phyloP scores from a whole-genome alignment of 2,113 vertebrate species.

The Tichodroma muraria region DNA sequence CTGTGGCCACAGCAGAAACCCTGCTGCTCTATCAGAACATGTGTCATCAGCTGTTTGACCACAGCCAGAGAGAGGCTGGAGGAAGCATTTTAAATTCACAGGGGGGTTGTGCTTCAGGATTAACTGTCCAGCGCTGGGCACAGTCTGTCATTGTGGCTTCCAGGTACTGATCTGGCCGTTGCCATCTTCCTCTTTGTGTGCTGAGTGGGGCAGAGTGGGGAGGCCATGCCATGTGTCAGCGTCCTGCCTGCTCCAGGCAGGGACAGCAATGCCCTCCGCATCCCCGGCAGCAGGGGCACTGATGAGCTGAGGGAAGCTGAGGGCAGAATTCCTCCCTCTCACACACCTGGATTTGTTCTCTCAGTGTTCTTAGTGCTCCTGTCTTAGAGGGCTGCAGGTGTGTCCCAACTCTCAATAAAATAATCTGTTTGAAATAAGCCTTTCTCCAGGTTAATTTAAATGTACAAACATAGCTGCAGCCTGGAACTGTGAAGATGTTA shows the following conservation, averaged over 20 bases:
- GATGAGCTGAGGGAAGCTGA: background rate
- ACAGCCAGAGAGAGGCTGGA: background rate
- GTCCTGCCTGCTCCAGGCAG: background rate
- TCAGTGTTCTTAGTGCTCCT: background rate
- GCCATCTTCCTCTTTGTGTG: background rate
- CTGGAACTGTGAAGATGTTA: background rate
- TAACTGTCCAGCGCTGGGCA: background rate
- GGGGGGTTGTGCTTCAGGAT: background rate
- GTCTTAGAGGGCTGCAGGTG: background rate
- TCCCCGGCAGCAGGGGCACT: fast-evolving
- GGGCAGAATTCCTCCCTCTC: background rate
- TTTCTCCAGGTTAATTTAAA: background rate
- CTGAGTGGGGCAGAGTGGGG: background rate
- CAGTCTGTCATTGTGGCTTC: background rate
- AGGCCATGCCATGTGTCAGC: background rate
- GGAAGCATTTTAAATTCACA: background rate
- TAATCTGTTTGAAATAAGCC: background rate
- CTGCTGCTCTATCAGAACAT: fast-evolving
- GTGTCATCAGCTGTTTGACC: background rate
- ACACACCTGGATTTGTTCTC: background rate
- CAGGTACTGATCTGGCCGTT: background rate
- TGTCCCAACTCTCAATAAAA: background rate
- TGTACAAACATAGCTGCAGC: background rate
- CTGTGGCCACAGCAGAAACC: background rate
- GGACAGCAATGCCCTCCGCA: background rate